Conservation (phyloP, 2,888 invertebrate species). For the Lepidonotus clava region DNA sequence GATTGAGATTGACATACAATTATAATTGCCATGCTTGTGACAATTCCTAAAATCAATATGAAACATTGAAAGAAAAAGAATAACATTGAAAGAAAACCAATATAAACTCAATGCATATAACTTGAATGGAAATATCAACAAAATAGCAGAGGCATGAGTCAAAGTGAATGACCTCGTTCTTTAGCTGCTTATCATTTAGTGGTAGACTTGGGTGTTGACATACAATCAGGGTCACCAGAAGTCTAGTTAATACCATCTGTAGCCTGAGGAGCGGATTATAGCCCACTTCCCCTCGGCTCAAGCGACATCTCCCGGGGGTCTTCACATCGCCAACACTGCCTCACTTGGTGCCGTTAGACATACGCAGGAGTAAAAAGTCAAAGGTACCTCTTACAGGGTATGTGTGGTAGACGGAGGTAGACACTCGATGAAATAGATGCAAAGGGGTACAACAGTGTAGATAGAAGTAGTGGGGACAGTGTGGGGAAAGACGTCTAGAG, state of each 20-base stretch:
- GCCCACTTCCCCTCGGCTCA: neutral
- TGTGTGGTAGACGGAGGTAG: neutral
- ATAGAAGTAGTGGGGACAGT: neutral
- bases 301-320: constrained; percentile 15
- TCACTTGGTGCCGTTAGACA: constrained; percentile 11
- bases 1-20: constrained; percentile 11
- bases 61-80: too few species aligned
- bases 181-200: neutral
- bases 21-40: neutral
- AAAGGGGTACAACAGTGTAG: neutral
- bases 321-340: neutral
- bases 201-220: constrained; percentile 1
- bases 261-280: constrained; percentile 23
- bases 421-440: neutral
- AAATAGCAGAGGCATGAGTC: too few species aligned
- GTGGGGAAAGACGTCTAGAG: neutral
- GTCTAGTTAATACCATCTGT: constrained; percentile 43
- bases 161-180: constrained; percentile 14
- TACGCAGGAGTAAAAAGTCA: neutral
- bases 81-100: too few species aligned
- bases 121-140: too few species aligned
- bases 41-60: too few species aligned
- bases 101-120: too few species aligned
- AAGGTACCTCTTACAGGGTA: neutral
- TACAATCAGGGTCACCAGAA: constrained; percentile 40